Evolutionary conservation across 2,888 invertebrate species (phyloP).

Genomic region (Elegia similella): DNA sequence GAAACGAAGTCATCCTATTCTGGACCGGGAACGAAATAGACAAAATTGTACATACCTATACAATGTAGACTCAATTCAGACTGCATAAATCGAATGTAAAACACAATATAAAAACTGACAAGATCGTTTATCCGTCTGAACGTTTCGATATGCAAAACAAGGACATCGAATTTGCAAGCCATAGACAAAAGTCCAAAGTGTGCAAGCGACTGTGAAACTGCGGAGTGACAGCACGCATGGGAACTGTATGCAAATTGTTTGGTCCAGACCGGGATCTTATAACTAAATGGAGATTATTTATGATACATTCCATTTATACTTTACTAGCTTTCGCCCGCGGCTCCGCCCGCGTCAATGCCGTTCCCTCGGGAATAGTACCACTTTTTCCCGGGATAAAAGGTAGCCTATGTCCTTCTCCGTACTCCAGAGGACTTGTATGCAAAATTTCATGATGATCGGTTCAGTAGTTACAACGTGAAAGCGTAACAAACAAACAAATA

Average conservation of each 20-base stretch:
- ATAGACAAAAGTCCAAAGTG: constrained; percentile 15
- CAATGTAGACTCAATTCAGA: not conserved
- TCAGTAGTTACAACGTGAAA: no score
- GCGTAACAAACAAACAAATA: no score
- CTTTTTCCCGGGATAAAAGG: no score
- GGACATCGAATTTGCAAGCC: constrained; percentile 12
- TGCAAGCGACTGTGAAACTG: constrained; percentile 9
- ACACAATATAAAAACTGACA: not conserved
- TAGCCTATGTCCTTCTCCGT: no score
- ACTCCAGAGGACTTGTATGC: no score
- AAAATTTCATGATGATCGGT: no score
- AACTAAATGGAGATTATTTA: not conserved
- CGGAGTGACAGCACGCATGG: constrained; percentile 15
- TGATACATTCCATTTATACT: not conserved
- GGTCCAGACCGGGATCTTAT: not conserved
- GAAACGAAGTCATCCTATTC: no score
- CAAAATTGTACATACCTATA: not conserved
- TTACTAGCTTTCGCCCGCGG: no score
- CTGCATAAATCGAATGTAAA: not conserved
- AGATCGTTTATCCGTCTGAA: constrained; percentile 12
- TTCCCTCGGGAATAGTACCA: no score
- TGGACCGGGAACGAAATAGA: no score
- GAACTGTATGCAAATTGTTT: constrained; percentile 18
- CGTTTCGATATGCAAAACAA: constrained; percentile 12
- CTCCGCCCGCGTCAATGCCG: no score